Percentiles rank a stretch among this genome's conserved stretches.
phyloP scores from a whole-genome alignment of 2,888 invertebrate genomes.

The Cosmia pyralina region DNA sequence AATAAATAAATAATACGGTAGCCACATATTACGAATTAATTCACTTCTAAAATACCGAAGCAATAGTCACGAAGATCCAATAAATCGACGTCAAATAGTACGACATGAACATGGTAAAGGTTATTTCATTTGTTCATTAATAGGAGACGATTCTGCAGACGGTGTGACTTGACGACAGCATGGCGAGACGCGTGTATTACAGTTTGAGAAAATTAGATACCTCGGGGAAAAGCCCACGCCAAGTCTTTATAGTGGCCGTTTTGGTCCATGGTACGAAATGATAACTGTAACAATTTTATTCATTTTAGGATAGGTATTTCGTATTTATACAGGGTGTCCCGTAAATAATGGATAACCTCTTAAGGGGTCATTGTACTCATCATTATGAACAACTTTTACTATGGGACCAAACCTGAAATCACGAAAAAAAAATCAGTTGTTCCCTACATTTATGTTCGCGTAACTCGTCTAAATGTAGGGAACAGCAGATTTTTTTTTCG shows the following conservation, averaged over 20 bases:
- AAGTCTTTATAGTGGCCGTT: neutral
- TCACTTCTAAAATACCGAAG: neutral
- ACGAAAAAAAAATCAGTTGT: too few species aligned
- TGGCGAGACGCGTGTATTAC: neutral
- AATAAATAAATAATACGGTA: too few species aligned
- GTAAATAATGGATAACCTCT: too few species aligned
- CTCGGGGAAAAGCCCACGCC: neutral
- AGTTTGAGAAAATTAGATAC: neutral
- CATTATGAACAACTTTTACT: too few species aligned
- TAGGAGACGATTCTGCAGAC: neutral
- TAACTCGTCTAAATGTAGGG: too few species aligned
- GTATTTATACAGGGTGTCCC: too few species aligned
- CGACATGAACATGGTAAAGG: neutral
- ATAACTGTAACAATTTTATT: neutral
- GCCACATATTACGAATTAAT: neutral
- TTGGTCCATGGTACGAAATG: neutral
- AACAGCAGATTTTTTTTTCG: too few species aligned
- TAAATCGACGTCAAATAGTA: neutral
- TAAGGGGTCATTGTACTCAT: too few species aligned
- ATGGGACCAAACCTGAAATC: too few species aligned
- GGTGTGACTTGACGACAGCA: neutral
- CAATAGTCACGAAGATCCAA: neutral
- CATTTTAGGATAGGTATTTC: neutral
- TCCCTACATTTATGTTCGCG: too few species aligned
- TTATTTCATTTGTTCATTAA: neutral